Base-by-base conservation (phyloP, 2,888 invertebrate species). In the Bedellia somnulentella region DNA sequence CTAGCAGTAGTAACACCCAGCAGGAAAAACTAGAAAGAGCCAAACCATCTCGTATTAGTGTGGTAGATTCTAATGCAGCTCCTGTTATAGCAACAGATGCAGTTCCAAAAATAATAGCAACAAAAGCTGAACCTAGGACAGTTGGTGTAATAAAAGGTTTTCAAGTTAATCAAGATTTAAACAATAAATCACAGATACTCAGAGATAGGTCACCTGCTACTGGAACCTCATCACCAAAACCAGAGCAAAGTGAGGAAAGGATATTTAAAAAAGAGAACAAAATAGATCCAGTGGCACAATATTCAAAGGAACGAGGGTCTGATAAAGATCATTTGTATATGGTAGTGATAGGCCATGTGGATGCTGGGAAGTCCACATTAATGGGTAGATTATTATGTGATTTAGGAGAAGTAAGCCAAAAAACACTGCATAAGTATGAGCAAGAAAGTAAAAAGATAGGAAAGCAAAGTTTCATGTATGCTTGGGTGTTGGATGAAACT, bases 401-500 rank as follows among this genome's bases (percentile, higher is more conserved):
- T 35, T 68, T 93, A 17, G 92, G 93, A 12, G 88, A 89, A 60
- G 91, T 94, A 0, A 89, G 87, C 37, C 87, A 93, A 58, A 86
- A 87, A 44, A 81, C 85, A 1, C 87, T 97, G 81, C 97, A 98
- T 61, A 97, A 97, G 57, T 95, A 94, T 78, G 97, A 97, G 55
- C 93, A 94, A 54, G 98, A 99, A 50, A 93, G 95, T 46, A 89
- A 92, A 55, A 97, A 98, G 63, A 77, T 94, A 41, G 99, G 99
- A 3, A 99, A 99, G 63, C 93, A 95, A 49, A 96, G 96, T 37
- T 98, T 98, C 47, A 90, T 94, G 77, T 99, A 91, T 66, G 99
- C 99, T 3, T 99, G 99, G 99, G 95, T 99, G 2, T 75, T 99
- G 30, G 99, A 99, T 64, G 98, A 99, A 70, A 98, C 97, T 35